These are phyloP conservation scores for Setophaga petechia DNA, from an alignment of 2,113 vertebrate species.

Conservation along the genomic window DNA sequence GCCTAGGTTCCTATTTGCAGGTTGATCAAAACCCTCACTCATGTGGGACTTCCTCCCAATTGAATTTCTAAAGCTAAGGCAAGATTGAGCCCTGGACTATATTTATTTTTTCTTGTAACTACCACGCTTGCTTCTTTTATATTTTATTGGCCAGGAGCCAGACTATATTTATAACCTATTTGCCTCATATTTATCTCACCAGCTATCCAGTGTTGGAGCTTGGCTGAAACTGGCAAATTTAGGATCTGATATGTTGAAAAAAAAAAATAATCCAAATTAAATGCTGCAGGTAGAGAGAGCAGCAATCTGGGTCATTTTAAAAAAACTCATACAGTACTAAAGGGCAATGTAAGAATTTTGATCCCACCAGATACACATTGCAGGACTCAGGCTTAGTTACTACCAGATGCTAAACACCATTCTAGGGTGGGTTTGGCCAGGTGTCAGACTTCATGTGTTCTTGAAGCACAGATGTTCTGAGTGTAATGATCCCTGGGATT, in stretches of 20 bases:
- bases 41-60: not conserved
- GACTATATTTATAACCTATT: not conserved
- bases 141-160: not conserved
- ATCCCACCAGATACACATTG: not conserved
- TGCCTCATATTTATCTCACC: not conserved
- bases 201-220: not conserved
- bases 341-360: not conserved
- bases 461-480: not conserved
- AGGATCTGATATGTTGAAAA: not conserved
- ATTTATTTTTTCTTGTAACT: conserved; percentile 11
- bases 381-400: not conserved
- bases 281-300: not conserved
- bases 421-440: not conserved
- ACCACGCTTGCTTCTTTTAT: not conserved
- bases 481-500: not conserved
- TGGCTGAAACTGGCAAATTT: not conserved
- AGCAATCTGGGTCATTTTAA: not conserved
- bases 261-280: not conserved
- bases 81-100: not conserved
- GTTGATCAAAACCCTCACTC: not conserved
- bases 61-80: not conserved
- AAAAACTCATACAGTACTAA: not conserved
- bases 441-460: not conserved
- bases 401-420: not conserved
- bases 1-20: not conserved